A percentile compares a stretch with the other conserved stretches of the same genome.
Conservation (phyloP, 2,113 vertebrate genomes). For the Nansenia antarctica region DNA sequence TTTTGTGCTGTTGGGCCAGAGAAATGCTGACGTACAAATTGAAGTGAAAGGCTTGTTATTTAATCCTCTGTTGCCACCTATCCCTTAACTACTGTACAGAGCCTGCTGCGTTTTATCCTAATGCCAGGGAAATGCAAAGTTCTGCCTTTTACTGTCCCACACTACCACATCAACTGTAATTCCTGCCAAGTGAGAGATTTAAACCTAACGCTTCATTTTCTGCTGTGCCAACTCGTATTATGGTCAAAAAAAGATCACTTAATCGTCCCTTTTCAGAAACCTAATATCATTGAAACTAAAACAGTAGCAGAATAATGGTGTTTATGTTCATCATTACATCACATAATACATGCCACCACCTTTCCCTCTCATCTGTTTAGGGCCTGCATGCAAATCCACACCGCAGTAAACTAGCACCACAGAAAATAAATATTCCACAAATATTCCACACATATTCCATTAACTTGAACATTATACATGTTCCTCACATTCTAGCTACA, state of each 20-base stretch:
- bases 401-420: constrained; percentile 14
- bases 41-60: constrained; percentile 77
- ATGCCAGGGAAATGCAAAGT: constrained; percentile 55
- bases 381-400: constrained; percentile 50
- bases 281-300: constrained; percentile 15
- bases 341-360: too few relatives aligned
- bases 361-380: too few relatives aligned
- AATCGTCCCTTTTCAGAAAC: constrained; percentile 27
- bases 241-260: constrained; percentile 30
- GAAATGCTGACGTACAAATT: constrained; percentile 81
- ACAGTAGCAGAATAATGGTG: constrained; percentile 30
- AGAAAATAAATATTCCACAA: too few relatives aligned
- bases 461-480: too few relatives aligned
- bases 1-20: constrained; percentile 48
- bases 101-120: constrained; percentile 52
- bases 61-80: constrained; percentile 77
- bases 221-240: constrained; percentile 53
- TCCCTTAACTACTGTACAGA: constrained; percentile 63
- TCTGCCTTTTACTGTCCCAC: constrained; percentile 38
- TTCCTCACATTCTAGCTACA: too few relatives aligned
- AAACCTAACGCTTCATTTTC: constrained; percentile 54
- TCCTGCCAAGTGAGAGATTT: constrained; percentile 70
- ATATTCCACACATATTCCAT: too few relatives aligned
- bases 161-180: constrained; percentile 62
- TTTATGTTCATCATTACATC: constrained; percentile 19